Base-by-base conservation (phyloP, 2,888 invertebrate species). In the Ophion obscuratus region DNA sequence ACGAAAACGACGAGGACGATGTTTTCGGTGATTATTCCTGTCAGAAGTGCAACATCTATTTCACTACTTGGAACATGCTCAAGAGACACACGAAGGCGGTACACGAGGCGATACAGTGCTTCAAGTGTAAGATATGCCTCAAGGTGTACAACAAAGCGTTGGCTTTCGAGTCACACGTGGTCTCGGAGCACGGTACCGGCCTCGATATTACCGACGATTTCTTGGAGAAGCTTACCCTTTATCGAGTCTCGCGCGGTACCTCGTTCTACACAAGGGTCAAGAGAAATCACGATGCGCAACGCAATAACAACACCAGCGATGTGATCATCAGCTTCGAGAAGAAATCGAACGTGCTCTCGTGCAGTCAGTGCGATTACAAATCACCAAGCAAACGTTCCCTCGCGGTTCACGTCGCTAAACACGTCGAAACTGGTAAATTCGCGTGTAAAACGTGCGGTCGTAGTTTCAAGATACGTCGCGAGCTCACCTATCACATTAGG, bases 101-200 rank as follows among this genome's bases (percentile, higher is more conserved):
- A 2, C 89, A 89, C 83, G 81, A 79, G 17, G 83, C 87, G 2
- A 76, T 81, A 57, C 87, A 90, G 17, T 86, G 89, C 47, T 91
- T 88, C 88, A 90, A 90, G 68, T 92, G 92, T 75, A 90, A 90
- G 11, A 86, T 89, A 5, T 92, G 92, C 70, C 85, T 84, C n/a
- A 91, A 91, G 76, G 77, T 89, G 27, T 92, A 89, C 62, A 89
- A 89, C 24, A 90, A 89, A 17, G 75, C 88, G 40, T 36, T 53
- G 53, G 88, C 90, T 2, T 91, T 91, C 81, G 87, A 87, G 80
- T 86, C 89, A 87, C 91, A 91, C 80, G 86, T 89, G 0, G 85
- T 88, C 0, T n/a, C 87, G n/a, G 90, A 90, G 68, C 91, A 91
- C 83, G 88, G 88, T 4, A 44, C 77, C 0, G 44, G 53, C 11